A percentile compares a stretch with the other conserved stretches of the same genome.
These are phyloP conservation scores for Globodera ellingtonae DNA, from an alignment of 1,140 invertebrate species.

Conservation along the genomic window DNA sequence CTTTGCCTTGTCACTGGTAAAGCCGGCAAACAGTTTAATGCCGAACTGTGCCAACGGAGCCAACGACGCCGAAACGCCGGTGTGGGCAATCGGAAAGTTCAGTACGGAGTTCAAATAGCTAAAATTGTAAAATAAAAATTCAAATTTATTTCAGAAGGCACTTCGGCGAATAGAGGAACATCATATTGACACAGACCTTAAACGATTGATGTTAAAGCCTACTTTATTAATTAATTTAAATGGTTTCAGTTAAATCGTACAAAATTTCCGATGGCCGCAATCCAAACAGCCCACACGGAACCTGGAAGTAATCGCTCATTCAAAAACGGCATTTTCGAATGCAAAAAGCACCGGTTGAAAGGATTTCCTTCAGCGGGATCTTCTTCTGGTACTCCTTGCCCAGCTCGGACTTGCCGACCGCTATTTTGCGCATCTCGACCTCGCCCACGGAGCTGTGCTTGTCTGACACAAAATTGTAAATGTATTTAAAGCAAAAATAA, in stretches of 20 bases:
- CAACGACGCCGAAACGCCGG: slow-evolving; percentile 60
- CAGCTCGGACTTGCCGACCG: slow-evolving; percentile 56
- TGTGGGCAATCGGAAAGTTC: slow-evolving; percentile 53
- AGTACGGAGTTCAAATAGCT: slow-evolving; percentile 55
- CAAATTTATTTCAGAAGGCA: not conserved
- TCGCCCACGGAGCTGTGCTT: slow-evolving; percentile 63
- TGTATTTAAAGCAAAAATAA: not conserved
- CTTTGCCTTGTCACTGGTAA: slow-evolving; percentile 51
- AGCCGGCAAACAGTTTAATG: slow-evolving; percentile 55
- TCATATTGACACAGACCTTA: slow-evolving; percentile 54
- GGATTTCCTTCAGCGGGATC: slow-evolving; percentile 55
- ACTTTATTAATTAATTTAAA: not conserved
- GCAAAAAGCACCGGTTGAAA: slow-evolving; percentile 38
- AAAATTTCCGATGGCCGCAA: slow-evolving; percentile 59
- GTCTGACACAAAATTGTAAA: slow-evolving; percentile 31
- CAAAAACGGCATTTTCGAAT: too few species aligned
- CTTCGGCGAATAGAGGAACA: slow-evolving; percentile 61
- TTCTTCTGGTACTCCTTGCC: slow-evolving; percentile 50
- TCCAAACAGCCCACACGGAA: slow-evolving; percentile 63
- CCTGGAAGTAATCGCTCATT: not conserved
- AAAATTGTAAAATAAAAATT: slow-evolving; percentile 17
- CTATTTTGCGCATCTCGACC: slow-evolving; percentile 56
- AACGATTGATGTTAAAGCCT: not conserved
- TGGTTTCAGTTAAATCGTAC: slow-evolving; percentile 13
- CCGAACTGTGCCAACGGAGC: slow-evolving; percentile 61